A percentile compares a stretch with the other conserved stretches of the same genome.
These are phyloP conservation scores for Eilema caniola DNA, from an alignment of 2,888 invertebrate genomes.

Conservation along the genomic window DNA sequence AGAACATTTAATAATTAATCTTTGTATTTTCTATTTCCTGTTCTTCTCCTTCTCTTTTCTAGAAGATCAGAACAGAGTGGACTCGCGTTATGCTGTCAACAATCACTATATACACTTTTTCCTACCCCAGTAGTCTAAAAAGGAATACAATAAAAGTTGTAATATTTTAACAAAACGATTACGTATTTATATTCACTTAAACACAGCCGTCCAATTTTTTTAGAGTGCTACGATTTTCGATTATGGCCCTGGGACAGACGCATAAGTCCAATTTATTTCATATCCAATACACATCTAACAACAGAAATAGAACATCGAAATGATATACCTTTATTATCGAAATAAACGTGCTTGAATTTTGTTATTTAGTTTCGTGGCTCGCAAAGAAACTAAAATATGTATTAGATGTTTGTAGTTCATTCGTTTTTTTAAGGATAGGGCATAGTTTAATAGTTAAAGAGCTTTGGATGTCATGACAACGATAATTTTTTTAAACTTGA, in stretches of 20 bases:
- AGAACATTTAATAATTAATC: too few species aligned
- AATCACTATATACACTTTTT: too few species aligned
- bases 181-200: conserved; percentile 17
- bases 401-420: background rate
- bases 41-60: too few species aligned
- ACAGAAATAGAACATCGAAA: conserved; percentile 11
- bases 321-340: background rate
- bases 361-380: background rate
- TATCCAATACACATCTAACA: conserved; percentile 19
- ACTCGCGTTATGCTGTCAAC: too few species aligned
- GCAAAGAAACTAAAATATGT: background rate
- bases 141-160: background rate
- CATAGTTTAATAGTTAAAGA: too few species aligned
- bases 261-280: conserved; percentile 18
- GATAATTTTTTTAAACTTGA: too few species aligned
- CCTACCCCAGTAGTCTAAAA: background rate
- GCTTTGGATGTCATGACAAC: too few species aligned
- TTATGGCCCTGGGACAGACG: conserved; percentile 19
- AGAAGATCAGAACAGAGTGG: too few species aligned
- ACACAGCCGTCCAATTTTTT: conserved; percentile 33
- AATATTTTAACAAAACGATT: conserved; percentile 6
- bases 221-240: conserved; percentile 38
- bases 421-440: too few species aligned
- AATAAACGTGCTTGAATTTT: background rate
- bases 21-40: too few species aligned